Base-by-base conservation (phyloP, 1,140 invertebrate genomes). In the Drosophila persimilis region DNA sequence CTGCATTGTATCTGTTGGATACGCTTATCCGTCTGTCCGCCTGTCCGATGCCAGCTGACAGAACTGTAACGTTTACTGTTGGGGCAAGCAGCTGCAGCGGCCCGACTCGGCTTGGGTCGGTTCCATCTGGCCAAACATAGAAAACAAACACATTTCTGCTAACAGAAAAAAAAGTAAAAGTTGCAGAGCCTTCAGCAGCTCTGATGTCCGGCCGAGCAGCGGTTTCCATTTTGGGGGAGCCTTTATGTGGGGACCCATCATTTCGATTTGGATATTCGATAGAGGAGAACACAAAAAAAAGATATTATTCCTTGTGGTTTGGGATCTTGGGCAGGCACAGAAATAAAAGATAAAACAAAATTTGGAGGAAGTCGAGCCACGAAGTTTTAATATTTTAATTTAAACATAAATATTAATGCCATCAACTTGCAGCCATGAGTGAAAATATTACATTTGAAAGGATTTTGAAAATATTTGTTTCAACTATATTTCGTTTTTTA, bases 51-150 rank as follows among this genome's bases (percentile, higher is more conserved):
- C 39, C 66, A 64, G 53, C 59, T 81, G 73, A 77, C 77, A 85
- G 83, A 85, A 86, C 74, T 69, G 81, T 85, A 86, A 54, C 81
- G 62, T 55, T 81, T 52, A 64, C 57, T 56, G 59, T 65, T 73
- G 60, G 57, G 81, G 64, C 77, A 77, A 75, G 70, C 80, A 85
- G 80, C 80, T 85, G 80, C 76, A 85, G 31, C 53, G 62, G 46
- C 58, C 66, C 59, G 47, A 48, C 31, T 61, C 29, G 56, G 20
- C 56, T 66, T 69, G 67, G 62, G 47, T 59, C 58, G 63, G 83
- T 86, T 86, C 81, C 83, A 86, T 69, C 70, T 86, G 81, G 81
- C 60, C 81, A 66, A 88, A 78, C 81, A 86, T 81, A 67, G 77
- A 80, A 86, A 86, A 81, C 73, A 62, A 39, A 75, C 77, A 71